A percentile compares a stretch with the other conserved stretches of the same genome.
These are phyloP conservation scores for Bovichtus diacanthus DNA, from an alignment of 2,797 vertebrate species.

Conservation along the genomic window DNA sequence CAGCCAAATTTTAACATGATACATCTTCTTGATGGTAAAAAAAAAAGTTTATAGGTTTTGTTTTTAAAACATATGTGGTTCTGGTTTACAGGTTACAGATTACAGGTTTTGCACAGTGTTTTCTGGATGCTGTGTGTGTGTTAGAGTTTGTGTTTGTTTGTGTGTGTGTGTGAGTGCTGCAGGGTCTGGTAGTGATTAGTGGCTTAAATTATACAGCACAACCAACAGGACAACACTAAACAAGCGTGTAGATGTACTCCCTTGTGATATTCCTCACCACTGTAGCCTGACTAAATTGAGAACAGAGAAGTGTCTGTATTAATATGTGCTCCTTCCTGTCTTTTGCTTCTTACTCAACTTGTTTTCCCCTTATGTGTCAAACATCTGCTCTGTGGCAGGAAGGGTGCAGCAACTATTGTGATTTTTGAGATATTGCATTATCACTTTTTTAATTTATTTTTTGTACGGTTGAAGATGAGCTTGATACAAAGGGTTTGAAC, in stretches of 20 bases:
- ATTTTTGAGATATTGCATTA: too few relatives aligned
- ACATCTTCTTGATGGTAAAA: not conserved
- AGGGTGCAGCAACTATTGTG: not conserved
- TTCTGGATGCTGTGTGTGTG: not conserved
- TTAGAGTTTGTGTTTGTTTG: not conserved
- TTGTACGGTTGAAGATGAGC: too few relatives aligned
- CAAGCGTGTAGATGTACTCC: not conserved
- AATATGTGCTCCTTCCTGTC: constrained; percentile 43
- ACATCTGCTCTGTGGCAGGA: not conserved
- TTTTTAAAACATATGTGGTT: not conserved
- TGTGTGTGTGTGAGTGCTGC: not conserved
- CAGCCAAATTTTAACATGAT: not conserved
- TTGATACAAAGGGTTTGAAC: not conserved
- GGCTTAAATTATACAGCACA: constrained; percentile 27
- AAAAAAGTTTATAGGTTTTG: not conserved
- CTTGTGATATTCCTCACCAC: constrained; percentile 16
- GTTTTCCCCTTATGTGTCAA: not conserved
- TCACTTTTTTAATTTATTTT: too few relatives aligned
- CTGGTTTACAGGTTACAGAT: not conserved
- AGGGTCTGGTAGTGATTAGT: constrained; percentile 48
- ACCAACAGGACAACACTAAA: constrained; percentile 8
- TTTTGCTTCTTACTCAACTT: constrained; percentile 34
- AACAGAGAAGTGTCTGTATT: constrained; percentile 53
- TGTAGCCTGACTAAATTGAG: constrained; percentile 1
- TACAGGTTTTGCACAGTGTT: not conserved